Base-by-base conservation (phyloP, 2,797 vertebrate genomes). In the Lophius americanus region DNA sequence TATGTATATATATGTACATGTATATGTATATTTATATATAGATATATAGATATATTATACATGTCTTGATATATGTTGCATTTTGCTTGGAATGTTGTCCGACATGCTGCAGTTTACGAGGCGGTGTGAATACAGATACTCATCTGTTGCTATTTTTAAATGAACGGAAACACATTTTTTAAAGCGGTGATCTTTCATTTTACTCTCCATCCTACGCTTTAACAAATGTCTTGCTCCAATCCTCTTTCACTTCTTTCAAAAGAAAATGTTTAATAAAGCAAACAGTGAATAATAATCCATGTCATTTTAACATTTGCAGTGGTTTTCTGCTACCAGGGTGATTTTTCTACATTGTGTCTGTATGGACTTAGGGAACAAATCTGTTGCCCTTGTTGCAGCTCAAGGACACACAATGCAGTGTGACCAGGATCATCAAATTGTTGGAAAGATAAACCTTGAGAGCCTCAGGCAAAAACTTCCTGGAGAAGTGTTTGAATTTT, bases 401-500 rank as follows among this genome's bases (percentile, higher is more conserved):
- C 82, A 92, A 92, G 90, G 90, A 92, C 91, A 89, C 81, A 70
- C 73, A 69, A 79, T 89, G 75, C 85, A 71, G 82, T 90, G 86
- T 89, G 90, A 91, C 90, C 88, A 76, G 83, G 86, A 76, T 92
- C 90, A 88, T 89, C 84, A 91, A 88, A 85, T 80, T 87, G 72
- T 88, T 86, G 88, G 85, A 91, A 91, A 91, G 90, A 89, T 88
- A 89, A 92, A 91, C 88, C 85, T 88, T 87, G 84, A 85, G 84
- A 86, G 88, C 90, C 90, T 78, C 77, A 51, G 91, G 90, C 85
- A 85, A 91, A 84, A 79, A 86, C 81, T 81, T 78, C 71, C 85
- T 79, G 70, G 67, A 74, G 83, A 89, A 84, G 83, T 83, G 85
- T 89, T 89, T 91, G 88, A 92, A 93, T 92, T 77, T 88, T 92